Evolutionary conservation across 2,888 invertebrate species (phyloP), one percentile per base, ranked within the genome.

Genomic region (Periphyllus acericola): DNA sequence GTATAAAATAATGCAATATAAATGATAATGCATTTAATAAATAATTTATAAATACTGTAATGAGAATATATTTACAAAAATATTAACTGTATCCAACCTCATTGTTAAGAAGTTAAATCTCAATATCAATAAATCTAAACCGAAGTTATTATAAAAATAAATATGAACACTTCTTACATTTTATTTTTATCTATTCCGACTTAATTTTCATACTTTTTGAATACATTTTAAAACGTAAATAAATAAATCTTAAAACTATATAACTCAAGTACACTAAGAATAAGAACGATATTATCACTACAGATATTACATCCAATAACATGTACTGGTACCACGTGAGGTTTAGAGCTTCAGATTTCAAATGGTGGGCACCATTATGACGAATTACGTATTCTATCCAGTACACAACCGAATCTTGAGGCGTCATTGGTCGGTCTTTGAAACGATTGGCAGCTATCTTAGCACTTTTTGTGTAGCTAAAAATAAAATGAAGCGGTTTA

Each of bases 321-420:
- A 86, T 46, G 52, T 86, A 86, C 25, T 86, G 85, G 52, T 86
- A 86, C 85, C 85, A 86, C 0, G 85, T 29, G 8, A 86, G 79
- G 52, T 79, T 86, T 19, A 86, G 52, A 0, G 85, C 85, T 68
- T 86, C 52, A 1, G 95, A 95, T 90, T 95, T 95, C 32, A 96
- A 92, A 91, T 96, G 96, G 89, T 94, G 94, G 0, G 96, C 96
- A 0, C 96, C 96, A 90, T 94, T 94, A 90, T 97, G 95, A 80
- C 96, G 93, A 25, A 96, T 93, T 0, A 97, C 95, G 90, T 97
- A 96, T 91, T 97, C 97, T 0, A 96, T 96, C 96, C 96, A 96
- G 92, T 95, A 96, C 11, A 96, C 93, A 0, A 96, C 96, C 89
- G 95, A 93, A 90, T 96, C 95, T 89, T 96, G 92, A 0, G 96